Base-by-base conservation (phyloP, 2,113 vertebrate species). In the Rhea pennata region DNA sequence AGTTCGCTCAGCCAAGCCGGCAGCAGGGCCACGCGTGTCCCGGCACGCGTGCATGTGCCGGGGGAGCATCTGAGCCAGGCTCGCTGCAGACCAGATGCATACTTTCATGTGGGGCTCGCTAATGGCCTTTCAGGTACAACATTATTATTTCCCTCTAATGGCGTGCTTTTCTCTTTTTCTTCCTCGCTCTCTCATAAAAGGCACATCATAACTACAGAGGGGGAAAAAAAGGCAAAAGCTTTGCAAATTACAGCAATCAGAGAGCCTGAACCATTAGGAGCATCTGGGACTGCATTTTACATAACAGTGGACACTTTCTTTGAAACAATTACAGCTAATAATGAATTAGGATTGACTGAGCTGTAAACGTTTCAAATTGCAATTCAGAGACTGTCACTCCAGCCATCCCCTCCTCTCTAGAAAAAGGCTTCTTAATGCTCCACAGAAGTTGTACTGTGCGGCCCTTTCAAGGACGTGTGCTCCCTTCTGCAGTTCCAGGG, bases 281-380 rank as follows among this genome's bases (percentile, higher is more conserved):
- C 97, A 98, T 98, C 98, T 96, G 97, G 97, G 97, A 90, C 95
- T 89, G 84, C 94, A 95, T 97, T 98, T 97, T 98, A 97, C 97
- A 96, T 97, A 97, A 97, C 95, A 97, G 93, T 97, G 97, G 97
- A 97, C 96, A 97, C 95, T 97, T 97, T 96, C 95, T 93, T 93
- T 96, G 96, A 97, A 97, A 97, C 98, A 98, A 98, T 98, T 97
- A 97, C 89, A 83, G 96, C 95, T 97, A 97, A 97, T 98, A 98
- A 98, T 97, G 97, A 97, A 95, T 97, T 96, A 95, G 95, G 92
- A 94, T 88, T 91, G 96, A 95, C 95, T 95, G 94, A 85, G 90
- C 91, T 95, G 73, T 95, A 95, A 97, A 97, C 67, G 95, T 93
- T 95, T 93, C 96, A 88, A 94, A 97, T 83, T 92, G 95, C 97